Evolutionary conservation across 2,888 invertebrate species (phyloP), one percentile per base, ranked within the genome.

Genomic region (Euplagia quadripunctaria): DNA sequence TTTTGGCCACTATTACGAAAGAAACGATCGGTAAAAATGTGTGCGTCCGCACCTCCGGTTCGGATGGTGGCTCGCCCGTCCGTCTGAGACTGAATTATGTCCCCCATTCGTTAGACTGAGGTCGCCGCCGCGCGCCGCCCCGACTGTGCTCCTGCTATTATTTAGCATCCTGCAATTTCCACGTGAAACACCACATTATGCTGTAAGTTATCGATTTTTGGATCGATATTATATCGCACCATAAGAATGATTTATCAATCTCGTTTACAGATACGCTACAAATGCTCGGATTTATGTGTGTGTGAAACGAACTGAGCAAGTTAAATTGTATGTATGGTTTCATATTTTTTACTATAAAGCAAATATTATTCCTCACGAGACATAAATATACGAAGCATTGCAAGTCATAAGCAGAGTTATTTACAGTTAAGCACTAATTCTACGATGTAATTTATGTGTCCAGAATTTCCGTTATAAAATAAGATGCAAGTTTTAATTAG

Each of bases 101-200:
- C 73, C n/a, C 55, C 76, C 82, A 85, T 86, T 75, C 80, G 81
- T 85, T 79, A 80, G 79, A 71, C 78, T 82, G 79, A 79, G 76
- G 63, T 61, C 74, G 43, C 7, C 52, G 69, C 66, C 52, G 52
- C 1, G 52, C 52, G 52, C 73, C 64, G 46, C 72, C 52, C 69
- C 65, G 9, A 2, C 46, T 31, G 12, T 8, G 41, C 5, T n/a
- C 17, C 49, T 75, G 58, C 77, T 73, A 74, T 70, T 82, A 79
- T 78, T 78, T 75, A 80, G 64, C 74, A 80, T 76, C 67, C 73
- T 71, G 79, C 81, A 63, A 82, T 77, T 83, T 80, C 68, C 74
- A 78, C 77, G 68, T 76, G 73, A 73, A 79, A 76, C 76, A 71
- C 73, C 70, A 75, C 69, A 71, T 73, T 79, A 71, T 65, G 75